A percentile compares a stretch with the other conserved stretches of the same genome.
Conservation (phyloP, 2,888 invertebrate species). For the Baccha elongata region DNA sequence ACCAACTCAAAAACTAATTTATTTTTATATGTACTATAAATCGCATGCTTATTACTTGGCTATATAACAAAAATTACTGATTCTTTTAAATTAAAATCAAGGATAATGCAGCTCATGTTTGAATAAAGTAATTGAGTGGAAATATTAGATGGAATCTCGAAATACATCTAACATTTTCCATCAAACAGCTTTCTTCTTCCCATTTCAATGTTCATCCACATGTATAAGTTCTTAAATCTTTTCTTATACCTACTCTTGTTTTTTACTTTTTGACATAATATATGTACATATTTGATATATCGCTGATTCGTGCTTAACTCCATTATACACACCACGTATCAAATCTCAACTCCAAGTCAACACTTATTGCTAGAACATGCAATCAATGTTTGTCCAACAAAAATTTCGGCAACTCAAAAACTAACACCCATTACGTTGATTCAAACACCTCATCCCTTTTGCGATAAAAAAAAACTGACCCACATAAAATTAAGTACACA, state of each 20-base stretch:
- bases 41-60: too few relatives aligned
- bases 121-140: too few relatives aligned
- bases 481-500: slow-evolving; percentile 42
- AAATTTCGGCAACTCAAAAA: slow-evolving; percentile 5
- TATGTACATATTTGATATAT: slow-evolving; percentile 7
- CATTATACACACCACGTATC: not conserved
- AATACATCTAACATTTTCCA: not conserved
- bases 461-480: slow-evolving; percentile 25
- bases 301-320: not conserved
- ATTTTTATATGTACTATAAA: too few relatives aligned
- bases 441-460: slow-evolving; percentile 6
- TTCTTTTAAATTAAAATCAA: too few relatives aligned
- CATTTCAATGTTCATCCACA: not conserved
- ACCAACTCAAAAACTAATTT: too few relatives aligned
- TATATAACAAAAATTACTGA: too few relatives aligned
- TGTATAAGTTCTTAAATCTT: not conserved
- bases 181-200: not conserved
- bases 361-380: slow-evolving; percentile 7
- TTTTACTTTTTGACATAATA: not conserved
- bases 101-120: too few relatives aligned
- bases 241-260: too few relatives aligned
- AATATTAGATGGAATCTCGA: too few relatives aligned
- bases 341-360: slow-evolving; percentile 22
- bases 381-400: slow-evolving; percentile 10
- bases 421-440: slow-evolving; percentile 17